Conservation (phyloP, 2,797 vertebrate species). For the Cyprinodon diabolis region DNA sequence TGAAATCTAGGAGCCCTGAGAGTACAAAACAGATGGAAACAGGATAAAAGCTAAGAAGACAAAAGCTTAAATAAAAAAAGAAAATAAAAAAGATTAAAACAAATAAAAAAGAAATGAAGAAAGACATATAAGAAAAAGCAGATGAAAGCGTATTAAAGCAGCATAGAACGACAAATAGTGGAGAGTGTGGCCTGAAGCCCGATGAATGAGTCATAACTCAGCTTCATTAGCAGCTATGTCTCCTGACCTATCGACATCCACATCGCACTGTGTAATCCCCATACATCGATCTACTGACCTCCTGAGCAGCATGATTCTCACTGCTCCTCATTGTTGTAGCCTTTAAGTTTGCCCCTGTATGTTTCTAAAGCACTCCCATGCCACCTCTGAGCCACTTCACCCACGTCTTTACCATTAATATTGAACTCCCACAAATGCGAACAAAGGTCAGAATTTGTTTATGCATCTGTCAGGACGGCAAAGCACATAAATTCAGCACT, state of each 20-base stretch:
- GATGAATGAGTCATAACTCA: slow-evolving; percentile 68
- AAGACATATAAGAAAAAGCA: neutral
- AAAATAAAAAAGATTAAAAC: neutral
- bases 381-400: slow-evolving; percentile 11
- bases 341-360: slow-evolving; percentile 29
- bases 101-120: neutral
- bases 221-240: slow-evolving; percentile 72
- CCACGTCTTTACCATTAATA: slow-evolving; percentile 34
- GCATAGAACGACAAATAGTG: slow-evolving; percentile 3
- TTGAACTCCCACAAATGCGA: slow-evolving; percentile 47
- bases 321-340: slow-evolving; percentile 55
- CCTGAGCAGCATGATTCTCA: slow-evolving; percentile 38
- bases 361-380: slow-evolving; percentile 31
- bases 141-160: neutral
- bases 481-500: slow-evolving; percentile 29
- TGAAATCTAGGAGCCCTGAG: slow-evolving; percentile 65
- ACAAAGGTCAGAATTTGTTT: slow-evolving; percentile 64
- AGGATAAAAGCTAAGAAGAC: slow-evolving; percentile 38
- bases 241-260: slow-evolving; percentile 72
- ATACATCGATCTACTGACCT: slow-evolving; percentile 69
- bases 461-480: slow-evolving; percentile 28
- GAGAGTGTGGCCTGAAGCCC: slow-evolving; percentile 39
- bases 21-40: slow-evolving; percentile 40
- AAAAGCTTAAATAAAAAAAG: neutral
- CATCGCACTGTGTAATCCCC: slow-evolving; percentile 63